Conservation (phyloP, 2,888 invertebrate species). For the Polyommatus iphigenia region DNA sequence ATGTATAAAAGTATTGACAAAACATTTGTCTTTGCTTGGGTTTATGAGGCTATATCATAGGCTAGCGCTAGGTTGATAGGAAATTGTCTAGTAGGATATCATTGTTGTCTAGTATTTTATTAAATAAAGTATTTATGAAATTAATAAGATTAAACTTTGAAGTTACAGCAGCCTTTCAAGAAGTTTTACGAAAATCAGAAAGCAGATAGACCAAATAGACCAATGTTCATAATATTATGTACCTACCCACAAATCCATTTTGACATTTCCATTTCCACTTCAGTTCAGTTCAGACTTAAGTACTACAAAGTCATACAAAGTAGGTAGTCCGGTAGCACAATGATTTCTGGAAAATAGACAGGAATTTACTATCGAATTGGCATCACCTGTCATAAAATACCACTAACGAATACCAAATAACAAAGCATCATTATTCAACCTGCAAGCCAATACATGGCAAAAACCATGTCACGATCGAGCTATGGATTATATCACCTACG, state of each 20-base stretch:
- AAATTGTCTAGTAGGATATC: no score
- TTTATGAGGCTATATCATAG: neutral
- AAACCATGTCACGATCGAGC: slow-evolving; percentile 38
- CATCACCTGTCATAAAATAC: slow-evolving; percentile 42
- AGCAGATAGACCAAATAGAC: no score
- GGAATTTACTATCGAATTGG: slow-evolving; percentile 32
- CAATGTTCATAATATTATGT: no score
- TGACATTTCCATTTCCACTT: no score
- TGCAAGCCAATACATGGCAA: slow-evolving; percentile 48
- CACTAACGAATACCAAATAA: slow-evolving; percentile 52
- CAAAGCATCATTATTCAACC: slow-evolving; percentile 67
- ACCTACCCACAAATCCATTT: no score
- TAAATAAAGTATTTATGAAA: no score
- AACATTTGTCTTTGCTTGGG: slow-evolving; percentile 20
- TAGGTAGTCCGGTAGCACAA: no score
- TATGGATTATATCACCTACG: slow-evolving; percentile 32
- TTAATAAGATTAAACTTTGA: no score
- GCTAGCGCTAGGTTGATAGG: neutral
- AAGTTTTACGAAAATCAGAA: no score
- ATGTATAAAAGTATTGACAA: slow-evolving; percentile 34
- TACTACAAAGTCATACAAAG: no score
- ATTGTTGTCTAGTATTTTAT: no score
- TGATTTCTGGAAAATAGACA: neutral
- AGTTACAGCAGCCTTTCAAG: no score
- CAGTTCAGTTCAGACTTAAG: neutral